These are phyloP conservation scores for Tenthredo livida DNA, from an alignment of 2,888 invertebrate species.

Conservation along the genomic window DNA sequence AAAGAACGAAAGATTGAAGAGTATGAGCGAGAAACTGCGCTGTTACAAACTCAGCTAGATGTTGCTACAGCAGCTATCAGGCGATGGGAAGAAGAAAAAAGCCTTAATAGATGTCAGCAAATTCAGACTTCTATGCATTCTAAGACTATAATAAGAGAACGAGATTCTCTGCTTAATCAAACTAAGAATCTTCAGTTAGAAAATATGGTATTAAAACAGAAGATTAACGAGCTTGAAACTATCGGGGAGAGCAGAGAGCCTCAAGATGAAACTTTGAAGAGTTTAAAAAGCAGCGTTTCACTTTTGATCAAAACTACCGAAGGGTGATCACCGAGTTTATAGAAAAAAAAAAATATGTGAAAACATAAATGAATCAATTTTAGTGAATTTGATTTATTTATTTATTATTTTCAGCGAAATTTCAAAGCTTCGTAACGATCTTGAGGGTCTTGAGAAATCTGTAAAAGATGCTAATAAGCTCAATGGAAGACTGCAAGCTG, in stretches of 20 bases:
- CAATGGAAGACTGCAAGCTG: conserved; percentile 68
- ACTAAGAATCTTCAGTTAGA: conserved; percentile 63
- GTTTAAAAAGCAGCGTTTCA: conserved; percentile 60
- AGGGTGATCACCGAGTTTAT: conserved; percentile 58
- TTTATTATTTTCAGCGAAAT: conserved; percentile 63
- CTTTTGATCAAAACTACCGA: conserved; percentile 57
- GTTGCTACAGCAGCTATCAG: conserved; percentile 61
- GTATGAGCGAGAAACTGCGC: conserved; percentile 64
- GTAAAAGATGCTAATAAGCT: conserved; percentile 62
- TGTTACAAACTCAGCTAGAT: conserved; percentile 66
- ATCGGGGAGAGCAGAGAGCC: conserved; percentile 55
- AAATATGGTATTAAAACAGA: conserved; percentile 65
- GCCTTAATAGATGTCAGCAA: conserved; percentile 62
- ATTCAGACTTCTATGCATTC: conserved; percentile 66
- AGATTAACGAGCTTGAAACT: conserved; percentile 63
- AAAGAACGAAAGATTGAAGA: conserved; percentile 66
- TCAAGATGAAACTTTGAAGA: conserved; percentile 62
- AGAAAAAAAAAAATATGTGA: neutral
- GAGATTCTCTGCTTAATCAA: conserved; percentile 66
- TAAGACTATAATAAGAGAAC: conserved; percentile 65
- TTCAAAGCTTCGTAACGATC: conserved; percentile 68
- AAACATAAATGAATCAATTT: neutral
- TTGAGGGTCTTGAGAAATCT: conserved; percentile 66
- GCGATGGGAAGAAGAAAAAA: conserved; percentile 69
- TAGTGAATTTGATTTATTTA: neutral